Evolutionary conservation across 2,888 invertebrate species (phyloP), one percentile per base, ranked within the genome.

Genomic region (Apoda limacodes): DNA sequence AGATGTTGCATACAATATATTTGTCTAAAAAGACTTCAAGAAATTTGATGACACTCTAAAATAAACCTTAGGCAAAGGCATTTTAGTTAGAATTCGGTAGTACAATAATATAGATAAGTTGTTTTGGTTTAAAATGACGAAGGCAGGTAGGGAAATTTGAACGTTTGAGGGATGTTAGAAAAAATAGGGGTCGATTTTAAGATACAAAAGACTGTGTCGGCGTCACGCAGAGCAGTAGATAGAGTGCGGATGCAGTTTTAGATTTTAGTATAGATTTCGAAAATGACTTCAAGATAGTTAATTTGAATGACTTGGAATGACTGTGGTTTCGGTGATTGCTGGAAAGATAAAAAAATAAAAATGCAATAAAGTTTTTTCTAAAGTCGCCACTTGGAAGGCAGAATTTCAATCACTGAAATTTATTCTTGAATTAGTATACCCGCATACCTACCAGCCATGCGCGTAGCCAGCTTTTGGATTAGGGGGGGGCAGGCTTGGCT

Each of bases 111-210:
- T 5, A 17, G 17, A 17, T 17, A 17, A 17, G 17, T 7, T 5
- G 17, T 17, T 17, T 6, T 17, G 17, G 17, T 17, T 6, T 7
- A 7, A 42, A 53, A 47, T 55, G 55, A 51, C 53, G 51, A 37
- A 44, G 52, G 70, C 80, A 80, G 80, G 80, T 80, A 80, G 60
- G 72, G 72, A 75, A 76, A 76, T 76, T 74, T 60, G 63, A 80
- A 78, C 75, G 64, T 68, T 62, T 64, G 60, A 74, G 75, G 80
- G 80, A 71, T 71, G 70, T 59, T 55, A 56, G 66, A 76, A 78
- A 74, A 80, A 78, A 62, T 57, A 63, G 72, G 76, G 80, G 75
- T 74, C 69, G 69, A 55, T 57, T 69, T 59, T 66, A 59, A 64
- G 63, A 70, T 63, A 78, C 75, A 74, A 76, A 70, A 59, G 64